Percentiles rank a stretch among this genome's conserved stretches.
Conservation (phyloP, 64 coral and sea anemone species). For the Dendronephthya gigantea region DNA sequence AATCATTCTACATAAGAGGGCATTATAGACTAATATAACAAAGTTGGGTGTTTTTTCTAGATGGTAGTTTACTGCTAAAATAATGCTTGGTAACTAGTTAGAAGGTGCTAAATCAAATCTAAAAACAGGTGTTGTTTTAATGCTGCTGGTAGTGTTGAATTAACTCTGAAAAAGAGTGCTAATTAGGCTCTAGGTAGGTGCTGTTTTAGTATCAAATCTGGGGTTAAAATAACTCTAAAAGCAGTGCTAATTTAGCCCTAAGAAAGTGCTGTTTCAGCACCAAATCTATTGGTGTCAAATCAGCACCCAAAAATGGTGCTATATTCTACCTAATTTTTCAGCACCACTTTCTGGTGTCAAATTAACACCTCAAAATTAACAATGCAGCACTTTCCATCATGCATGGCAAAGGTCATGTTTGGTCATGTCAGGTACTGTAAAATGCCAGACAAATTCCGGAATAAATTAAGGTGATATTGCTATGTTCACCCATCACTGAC, state of each 20-base stretch:
- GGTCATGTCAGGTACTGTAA: conserved; percentile 28
- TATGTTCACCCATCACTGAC: too few relatives aligned
- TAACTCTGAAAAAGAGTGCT: background rate
- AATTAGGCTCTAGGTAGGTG: background rate
- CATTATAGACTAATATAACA: background rate
- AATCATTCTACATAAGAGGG: background rate
- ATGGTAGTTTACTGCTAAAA: background rate
- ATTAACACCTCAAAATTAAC: too few relatives aligned
- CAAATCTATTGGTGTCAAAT: too few relatives aligned
- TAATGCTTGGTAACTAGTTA: background rate
- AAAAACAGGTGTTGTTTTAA: background rate
- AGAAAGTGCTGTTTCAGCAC: too few relatives aligned
- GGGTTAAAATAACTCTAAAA: too few relatives aligned
- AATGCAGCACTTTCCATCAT: conserved; percentile 28
- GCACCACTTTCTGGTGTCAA: too few relatives aligned
- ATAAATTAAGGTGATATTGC: background rate
- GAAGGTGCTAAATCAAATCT: background rate
- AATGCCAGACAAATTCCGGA: background rate
- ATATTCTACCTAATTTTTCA: too few relatives aligned
- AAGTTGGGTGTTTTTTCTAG: background rate
- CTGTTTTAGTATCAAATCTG: background rate
- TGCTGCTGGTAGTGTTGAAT: background rate
- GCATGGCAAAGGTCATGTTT: conserved; percentile 31
- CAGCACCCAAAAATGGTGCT: too few relatives aligned
- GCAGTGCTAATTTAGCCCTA: too few relatives aligned